Evolutionary conservation across 1,140 invertebrate species (phyloP), one percentile per base, ranked within the genome.

Genomic region (Oedothorax gibbosus): DNA sequence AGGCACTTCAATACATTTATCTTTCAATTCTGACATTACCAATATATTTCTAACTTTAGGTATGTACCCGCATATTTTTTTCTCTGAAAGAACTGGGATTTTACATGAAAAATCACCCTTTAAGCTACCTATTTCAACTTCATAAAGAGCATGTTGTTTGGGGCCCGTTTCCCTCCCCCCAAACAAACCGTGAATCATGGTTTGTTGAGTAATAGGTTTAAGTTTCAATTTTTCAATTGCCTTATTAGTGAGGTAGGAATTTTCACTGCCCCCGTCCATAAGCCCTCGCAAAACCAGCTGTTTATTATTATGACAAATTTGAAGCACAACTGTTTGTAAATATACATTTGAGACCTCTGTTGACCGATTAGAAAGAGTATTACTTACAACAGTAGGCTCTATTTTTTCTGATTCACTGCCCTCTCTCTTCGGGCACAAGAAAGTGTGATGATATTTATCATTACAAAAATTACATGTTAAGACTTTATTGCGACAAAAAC

Each of bases 311-410:
- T 51, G 15, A 51, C 50, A 15, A 21, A 50, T 15, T 49, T 68
- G 35, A 3, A 51, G 4, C 9, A 49, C 10, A 18, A 71, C 12
- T 68, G 8, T 68, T 14, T 14, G 12, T 9, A 68, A 68, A 15
- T 71, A 71, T 4, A 71, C 68, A 10, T 53, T 71, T 18, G 18
- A 15, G 53, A 71, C 12, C n/a, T n/a, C n/a, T n/a, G n/a, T 71
- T 51, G n/a, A 18, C n/a, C n/a, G n/a, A n/a, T n/a, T n/a, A n/a
- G 50, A 18, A 12, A 0, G 50, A 9, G 53, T 0, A 71, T 71
- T 71, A 8, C 7, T 51, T n/a, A 18, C 50, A 51, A 53, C 49
- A n/a, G 7, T 51, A 2, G 20, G 0, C 21, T 11, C 2, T 53
- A 18, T 51, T 51, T 11, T 71, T 51, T 21, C 2, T 18, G 7